Conservation (phyloP, 2,113 vertebrate genomes). For the Spizaetus ornatus region DNA sequence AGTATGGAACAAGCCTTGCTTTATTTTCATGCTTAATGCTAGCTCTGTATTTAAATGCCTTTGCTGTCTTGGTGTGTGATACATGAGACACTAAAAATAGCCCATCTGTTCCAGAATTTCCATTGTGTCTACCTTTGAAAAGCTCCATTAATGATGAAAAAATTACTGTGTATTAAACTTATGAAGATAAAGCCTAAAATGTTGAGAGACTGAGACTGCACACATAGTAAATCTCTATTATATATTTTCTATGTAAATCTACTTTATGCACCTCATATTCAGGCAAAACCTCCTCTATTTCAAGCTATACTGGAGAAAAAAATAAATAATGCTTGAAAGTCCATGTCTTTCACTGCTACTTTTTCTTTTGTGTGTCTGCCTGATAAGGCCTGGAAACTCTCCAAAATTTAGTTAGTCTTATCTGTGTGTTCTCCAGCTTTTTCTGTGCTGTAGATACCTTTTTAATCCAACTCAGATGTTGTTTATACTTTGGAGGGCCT, state of each 20-base stretch:
- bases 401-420: not conserved
- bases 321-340: not conserved
- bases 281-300: not conserved
- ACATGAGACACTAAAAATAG: constrained; percentile 1
- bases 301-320: not conserved
- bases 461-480: constrained; percentile 31
- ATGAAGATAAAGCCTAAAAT: not conserved
- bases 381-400: not conserved
- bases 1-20: constrained; percentile 9
- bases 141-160: not conserved
- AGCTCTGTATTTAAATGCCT: constrained; percentile 28
- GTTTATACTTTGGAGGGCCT: constrained; percentile 15
- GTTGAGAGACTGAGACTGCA: not conserved
- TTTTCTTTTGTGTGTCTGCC: not conserved
- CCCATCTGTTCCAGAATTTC: not conserved
- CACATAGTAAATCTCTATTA: not conserved
- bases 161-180: not conserved
- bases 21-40: constrained; percentile 36
- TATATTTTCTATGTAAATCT: not conserved
- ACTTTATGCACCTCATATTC: not conserved
- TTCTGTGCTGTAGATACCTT: not conserved
- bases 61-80: not conserved
- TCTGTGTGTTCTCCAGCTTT: not conserved
- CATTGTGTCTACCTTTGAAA: constrained; percentile 12
- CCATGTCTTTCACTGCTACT: not conserved